Evolutionary conservation across 2,888 invertebrate genomes (phyloP).

Genomic region (Neoscelio sp.): DNA sequence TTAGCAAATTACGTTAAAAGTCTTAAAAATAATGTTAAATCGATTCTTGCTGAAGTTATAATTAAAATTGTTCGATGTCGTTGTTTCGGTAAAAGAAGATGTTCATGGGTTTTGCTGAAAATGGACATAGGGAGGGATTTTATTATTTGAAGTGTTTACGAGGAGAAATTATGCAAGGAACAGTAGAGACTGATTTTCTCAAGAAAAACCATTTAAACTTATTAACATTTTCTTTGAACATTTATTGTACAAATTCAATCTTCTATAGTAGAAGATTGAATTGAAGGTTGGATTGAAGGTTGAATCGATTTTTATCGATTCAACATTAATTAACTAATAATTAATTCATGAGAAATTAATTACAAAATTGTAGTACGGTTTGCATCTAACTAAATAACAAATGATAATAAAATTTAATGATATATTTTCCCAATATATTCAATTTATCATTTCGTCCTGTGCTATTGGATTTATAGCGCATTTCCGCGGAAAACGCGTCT

Average conservation of each 20-base stretch:
- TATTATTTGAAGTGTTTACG: too few species aligned
- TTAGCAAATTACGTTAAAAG: constrained; percentile 26
- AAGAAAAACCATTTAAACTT: too few species aligned
- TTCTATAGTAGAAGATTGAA: too few species aligned
- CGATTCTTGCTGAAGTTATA: neutral
- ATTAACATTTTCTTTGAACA: too few species aligned
- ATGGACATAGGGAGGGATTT: too few species aligned
- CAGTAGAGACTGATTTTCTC: too few species aligned
- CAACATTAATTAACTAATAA: neutral
- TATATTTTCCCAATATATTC: neutral
- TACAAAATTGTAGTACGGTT: neutral
- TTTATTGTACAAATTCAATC: too few species aligned
- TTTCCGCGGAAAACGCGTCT: constrained; percentile 11
- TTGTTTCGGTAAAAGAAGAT: neutral
- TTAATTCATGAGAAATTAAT: neutral
- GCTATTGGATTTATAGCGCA: constrained; percentile 13
- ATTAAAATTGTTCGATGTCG: constrained; percentile 13
- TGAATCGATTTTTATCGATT: too few species aligned
- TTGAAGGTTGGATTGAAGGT: too few species aligned
- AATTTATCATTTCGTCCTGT: neutral
- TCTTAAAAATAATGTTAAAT: constrained; percentile 16
- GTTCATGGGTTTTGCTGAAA: too few species aligned
- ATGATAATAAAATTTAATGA: neutral
- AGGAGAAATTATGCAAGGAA: too few species aligned
- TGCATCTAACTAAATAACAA: too few species aligned